Evolutionary conservation across 1,140 invertebrate species (phyloP), one percentile per base, ranked within the genome.

Genomic region (Nixonia krombeini): DNA sequence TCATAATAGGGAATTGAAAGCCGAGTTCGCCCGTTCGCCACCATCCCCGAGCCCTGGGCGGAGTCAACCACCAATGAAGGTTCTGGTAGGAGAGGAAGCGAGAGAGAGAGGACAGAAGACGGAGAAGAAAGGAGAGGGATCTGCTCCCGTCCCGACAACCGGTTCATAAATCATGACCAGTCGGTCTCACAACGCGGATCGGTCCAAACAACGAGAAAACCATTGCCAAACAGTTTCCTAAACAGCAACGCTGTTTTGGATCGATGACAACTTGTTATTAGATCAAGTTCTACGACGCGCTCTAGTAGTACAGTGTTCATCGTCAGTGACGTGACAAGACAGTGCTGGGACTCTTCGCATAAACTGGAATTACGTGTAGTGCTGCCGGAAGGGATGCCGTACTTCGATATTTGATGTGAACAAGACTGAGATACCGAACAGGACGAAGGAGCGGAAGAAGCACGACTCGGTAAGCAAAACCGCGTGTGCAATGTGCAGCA

Each of bases 401-500:
- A 26, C 25, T 4, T 26, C 9, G 25, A 26, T 26, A 4, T n/a
- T n/a, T n/a, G n/a, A n/a, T n/a, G n/a, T 26, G 25, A 26, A 26
- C n/a, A n/a, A 8, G n/a, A 41, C 15, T 16, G 26, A 28, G 6
- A n/a, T n/a, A n/a, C n/a, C n/a, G n/a, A n/a, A n/a, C n/a, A 49
- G 28, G 25, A 31, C 44, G n/a, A 26, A 29, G 7, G 10, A 33
- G 44, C 37, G 16, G 9, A 29, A 28, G 13, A 13, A 7, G 7
- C 21, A 35, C 46, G 26, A 25, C 13, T 16, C 12, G 26, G 13
- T n/a, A n/a, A n/a, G n/a, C n/a, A n/a, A n/a, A n/a, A n/a, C n/a
- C n/a, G n/a, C n/a, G n/a, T n/a, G 33, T 29, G 26, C 10, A 37
- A 85, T 85, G 83, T 85, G 83, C 51, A 85, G 78, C 57, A 84